A percentile compares a stretch with the other conserved stretches of the same genome.
These are phyloP conservation scores for Luidia sarsii DNA, from an alignment of 53 echinoderm and acorn worm genomes.

Conservation along the genomic window DNA sequence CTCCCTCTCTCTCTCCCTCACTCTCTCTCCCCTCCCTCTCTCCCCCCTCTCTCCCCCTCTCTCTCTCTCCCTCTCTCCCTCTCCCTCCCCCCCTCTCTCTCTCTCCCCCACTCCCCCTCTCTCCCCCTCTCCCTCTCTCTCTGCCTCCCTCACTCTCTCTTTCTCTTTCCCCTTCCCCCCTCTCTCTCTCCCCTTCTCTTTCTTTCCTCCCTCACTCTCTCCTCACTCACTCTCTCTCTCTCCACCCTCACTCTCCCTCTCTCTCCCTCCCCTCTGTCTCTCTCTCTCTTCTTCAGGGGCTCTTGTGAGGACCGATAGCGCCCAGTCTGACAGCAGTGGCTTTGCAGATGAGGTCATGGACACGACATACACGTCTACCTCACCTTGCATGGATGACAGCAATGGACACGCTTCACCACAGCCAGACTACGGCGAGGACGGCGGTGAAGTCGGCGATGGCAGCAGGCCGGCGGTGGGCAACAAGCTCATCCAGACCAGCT, in stretches of 20 bases:
- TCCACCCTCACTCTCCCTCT: too few species aligned
- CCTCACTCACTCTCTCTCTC: too few species aligned
- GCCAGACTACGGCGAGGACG: neutral
- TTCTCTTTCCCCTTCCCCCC: too few species aligned
- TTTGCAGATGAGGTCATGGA: constrained; percentile 93
- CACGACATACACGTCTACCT: constrained; percentile 42
- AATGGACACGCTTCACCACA: constrained; percentile 34
- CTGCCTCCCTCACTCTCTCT: too few species aligned
- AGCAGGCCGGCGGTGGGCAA: constrained; percentile 21
- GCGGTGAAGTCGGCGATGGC: neutral
- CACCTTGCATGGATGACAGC: constrained; percentile 21
- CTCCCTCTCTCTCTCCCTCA: too few species aligned
- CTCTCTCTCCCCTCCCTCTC: neutral
- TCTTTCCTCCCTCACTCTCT: too few species aligned
- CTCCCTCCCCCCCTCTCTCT: neutral
- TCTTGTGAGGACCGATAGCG: constrained; percentile 79
- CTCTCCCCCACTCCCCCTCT: neutral
- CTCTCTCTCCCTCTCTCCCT: too few species aligned
- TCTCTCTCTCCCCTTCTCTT: too few species aligned
- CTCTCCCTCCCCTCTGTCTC: too few species aligned
- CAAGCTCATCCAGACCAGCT: constrained; percentile 74
- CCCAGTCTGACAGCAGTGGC: constrained; percentile 97
- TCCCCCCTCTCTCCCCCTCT: too few species aligned
- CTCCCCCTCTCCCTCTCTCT: too few species aligned
- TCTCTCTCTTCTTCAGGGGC: constrained; percentile 36